phyloP scores from a whole-genome alignment of 1,140 invertebrate species.

The Ceratoteleas bidentatus region DNA sequence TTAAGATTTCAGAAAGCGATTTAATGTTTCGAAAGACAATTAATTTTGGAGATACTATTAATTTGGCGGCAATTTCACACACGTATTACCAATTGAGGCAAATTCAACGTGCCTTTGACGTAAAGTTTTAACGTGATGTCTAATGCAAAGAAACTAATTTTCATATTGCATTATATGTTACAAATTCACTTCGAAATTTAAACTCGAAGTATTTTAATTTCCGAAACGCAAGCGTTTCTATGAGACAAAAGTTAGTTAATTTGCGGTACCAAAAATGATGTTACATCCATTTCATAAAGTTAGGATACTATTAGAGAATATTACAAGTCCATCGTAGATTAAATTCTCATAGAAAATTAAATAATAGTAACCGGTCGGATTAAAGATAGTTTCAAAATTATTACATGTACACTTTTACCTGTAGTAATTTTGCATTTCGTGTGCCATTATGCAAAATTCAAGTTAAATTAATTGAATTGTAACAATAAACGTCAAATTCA shows the following conservation, averaged over 20 bases:
- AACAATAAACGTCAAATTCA: not conserved
- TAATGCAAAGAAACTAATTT: slow-evolving; percentile 1
- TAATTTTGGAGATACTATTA: too few species aligned
- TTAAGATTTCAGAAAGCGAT: not conserved
- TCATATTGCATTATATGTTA: slow-evolving; percentile 3
- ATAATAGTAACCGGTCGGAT: not conserved
- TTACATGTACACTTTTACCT: not conserved
- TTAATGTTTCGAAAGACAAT: too few species aligned
- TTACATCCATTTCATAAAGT: slow-evolving; percentile 13
- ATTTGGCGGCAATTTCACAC: too few species aligned
- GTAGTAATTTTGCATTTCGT: slow-evolving; percentile 3
- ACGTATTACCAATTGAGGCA: too few species aligned
- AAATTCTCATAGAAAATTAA: slow-evolving; percentile 19
- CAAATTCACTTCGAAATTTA: slow-evolving; percentile 12
- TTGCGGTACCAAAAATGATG: slow-evolving; percentile 15
- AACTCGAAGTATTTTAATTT: slow-evolving; percentile 1
- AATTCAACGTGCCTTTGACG: too few species aligned
- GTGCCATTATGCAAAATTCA: not conserved
- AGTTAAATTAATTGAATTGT: not conserved
- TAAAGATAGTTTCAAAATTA: slow-evolving; percentile 21
- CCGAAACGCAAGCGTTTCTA: not conserved
- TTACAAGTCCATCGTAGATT: slow-evolving; percentile 3
- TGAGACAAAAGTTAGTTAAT: slow-evolving; percentile 14
- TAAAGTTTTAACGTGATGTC: slow-evolving; percentile 12
- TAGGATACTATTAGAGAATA: slow-evolving; percentile 20